Conservation (phyloP, 2,113 vertebrate genomes). For the Neogale vison region DNA sequence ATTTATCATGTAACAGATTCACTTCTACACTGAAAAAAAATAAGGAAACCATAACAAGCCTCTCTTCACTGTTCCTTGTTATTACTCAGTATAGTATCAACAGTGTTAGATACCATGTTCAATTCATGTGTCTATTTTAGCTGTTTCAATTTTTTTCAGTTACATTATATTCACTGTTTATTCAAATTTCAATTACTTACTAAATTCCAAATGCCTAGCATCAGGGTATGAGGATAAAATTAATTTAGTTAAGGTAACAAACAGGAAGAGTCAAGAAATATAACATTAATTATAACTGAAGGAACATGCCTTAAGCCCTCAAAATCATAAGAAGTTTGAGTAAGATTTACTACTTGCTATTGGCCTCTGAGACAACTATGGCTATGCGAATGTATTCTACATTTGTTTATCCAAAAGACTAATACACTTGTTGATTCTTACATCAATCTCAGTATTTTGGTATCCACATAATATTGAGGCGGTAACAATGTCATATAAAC, state of each 20-base stretch:
- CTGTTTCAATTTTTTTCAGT: background rate
- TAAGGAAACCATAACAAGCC: background rate
- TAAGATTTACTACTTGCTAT: background rate
- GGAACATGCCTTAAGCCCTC: background rate
- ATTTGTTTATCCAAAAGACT: background rate
- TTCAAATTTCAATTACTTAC: background rate
- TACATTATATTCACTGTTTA: background rate
- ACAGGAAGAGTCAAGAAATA: background rate
- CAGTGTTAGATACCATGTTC: background rate
- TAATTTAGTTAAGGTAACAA: background rate
- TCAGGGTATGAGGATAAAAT: background rate
- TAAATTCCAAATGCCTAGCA: slow-evolving; percentile 17
- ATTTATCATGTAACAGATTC: background rate
- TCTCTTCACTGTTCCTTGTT: background rate
- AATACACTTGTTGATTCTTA: background rate
- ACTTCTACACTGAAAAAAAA: slow-evolving; percentile 20
- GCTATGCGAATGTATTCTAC: background rate
- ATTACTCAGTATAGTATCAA: background rate
- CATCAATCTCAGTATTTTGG: background rate
- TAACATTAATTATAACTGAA: background rate
- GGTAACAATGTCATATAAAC: background rate
- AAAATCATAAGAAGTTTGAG: background rate
- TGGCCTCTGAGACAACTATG: background rate
- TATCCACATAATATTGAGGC: background rate
- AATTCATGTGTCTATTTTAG: background rate